A percentile compares a stretch with the other conserved stretches of the same genome.
These are phyloP conservation scores for Nesidiocoris tenuis DNA, from an alignment of 2,888 invertebrate species.

Conservation along the genomic window DNA sequence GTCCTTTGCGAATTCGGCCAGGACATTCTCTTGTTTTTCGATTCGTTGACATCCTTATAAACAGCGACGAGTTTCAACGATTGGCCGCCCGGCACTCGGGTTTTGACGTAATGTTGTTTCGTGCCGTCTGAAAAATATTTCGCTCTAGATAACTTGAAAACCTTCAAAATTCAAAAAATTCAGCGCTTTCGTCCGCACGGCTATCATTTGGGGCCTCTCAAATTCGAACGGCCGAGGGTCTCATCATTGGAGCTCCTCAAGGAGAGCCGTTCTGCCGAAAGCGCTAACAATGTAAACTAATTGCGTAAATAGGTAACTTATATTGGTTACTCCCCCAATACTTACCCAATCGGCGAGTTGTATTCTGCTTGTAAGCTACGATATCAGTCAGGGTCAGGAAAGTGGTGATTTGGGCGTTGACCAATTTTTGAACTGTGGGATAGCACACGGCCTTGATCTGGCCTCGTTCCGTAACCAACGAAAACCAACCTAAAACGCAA, in stretches of 20 bases:
- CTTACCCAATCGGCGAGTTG: conserved; percentile 51
- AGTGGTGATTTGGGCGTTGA: conserved; percentile 54
- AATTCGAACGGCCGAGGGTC: too few species aligned
- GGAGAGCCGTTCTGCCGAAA: too few species aligned
- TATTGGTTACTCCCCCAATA: too few species aligned
- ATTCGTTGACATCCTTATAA: conserved; percentile 57
- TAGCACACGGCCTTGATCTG: conserved; percentile 53
- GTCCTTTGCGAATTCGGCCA: conserved; percentile 54
- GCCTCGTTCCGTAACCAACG: conserved; percentile 56
- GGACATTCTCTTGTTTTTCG: conserved; percentile 52
- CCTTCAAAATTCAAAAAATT: too few species aligned
- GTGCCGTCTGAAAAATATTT: conserved; percentile 48
- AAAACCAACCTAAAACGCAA: conserved; percentile 56
- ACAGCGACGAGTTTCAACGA: conserved; percentile 59
- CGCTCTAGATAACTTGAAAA: too few species aligned
- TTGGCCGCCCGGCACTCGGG: conserved; percentile 57
- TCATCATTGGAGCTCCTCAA: too few species aligned
- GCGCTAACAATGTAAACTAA: too few species aligned
- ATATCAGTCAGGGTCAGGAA: conserved; percentile 55
- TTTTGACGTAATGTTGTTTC: conserved; percentile 56
- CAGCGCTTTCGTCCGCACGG: too few species aligned
- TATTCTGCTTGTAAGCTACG: conserved; percentile 54
- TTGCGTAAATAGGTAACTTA: too few species aligned
- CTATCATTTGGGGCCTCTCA: too few species aligned
- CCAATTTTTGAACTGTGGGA: conserved; percentile 50